Conservation (phyloP, 2,888 invertebrate genomes). For the Chrysina gloriosa region DNA sequence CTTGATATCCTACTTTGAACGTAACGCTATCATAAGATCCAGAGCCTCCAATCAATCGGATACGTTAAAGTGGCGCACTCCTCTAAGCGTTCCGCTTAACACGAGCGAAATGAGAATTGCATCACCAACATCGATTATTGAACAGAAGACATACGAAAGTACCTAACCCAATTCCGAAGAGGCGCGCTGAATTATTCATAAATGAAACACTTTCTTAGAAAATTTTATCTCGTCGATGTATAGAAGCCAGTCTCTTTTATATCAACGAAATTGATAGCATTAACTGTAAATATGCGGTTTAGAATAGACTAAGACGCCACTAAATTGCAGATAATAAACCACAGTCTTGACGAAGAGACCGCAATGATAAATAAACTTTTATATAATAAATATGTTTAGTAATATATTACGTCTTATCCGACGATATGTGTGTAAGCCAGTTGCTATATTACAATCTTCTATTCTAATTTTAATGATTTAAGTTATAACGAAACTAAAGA, state of each 20-base stretch:
- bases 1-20: no score
- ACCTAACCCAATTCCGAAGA: background rate
- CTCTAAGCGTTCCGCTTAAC: no score
- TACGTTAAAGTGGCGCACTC: no score
- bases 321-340: constrained; percentile 24
- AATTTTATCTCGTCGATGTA: constrained; percentile 10
- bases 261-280: constrained; percentile 4
- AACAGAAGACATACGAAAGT: background rate
- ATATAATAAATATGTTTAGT: background rate
- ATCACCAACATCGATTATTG: background rate
- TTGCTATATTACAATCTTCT: no score
- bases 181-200: background rate
- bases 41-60: no score
- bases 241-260: background rate
- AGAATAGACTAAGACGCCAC: constrained; percentile 14
- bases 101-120: no score
- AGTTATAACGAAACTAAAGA: no score
- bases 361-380: constrained; percentile 13
- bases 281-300: constrained; percentile 26
- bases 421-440: no score
- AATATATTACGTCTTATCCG: constrained; percentile 5
- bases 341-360: constrained; percentile 22
- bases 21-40: no score
- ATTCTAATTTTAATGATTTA: no score
- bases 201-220: constrained; percentile 13